phyloP scores from a whole-genome alignment of 2,797 vertebrate genomes.

The Aplochiton taeniatus region DNA sequence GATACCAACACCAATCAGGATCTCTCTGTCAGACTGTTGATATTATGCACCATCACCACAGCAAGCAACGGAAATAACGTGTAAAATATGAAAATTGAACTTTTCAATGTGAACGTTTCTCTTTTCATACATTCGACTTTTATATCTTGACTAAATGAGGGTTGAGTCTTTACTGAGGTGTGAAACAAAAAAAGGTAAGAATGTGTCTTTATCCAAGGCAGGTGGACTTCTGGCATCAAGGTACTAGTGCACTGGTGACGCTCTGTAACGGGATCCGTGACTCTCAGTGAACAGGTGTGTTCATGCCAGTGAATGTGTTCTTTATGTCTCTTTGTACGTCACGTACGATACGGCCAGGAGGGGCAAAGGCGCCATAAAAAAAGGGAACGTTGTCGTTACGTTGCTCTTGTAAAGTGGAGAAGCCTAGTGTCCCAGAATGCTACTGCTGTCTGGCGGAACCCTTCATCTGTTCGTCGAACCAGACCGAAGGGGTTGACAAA shows the following conservation, averaged over 20 bases:
- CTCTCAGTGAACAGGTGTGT: neutral
- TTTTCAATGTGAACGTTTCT: no score
- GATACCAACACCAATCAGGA: neutral
- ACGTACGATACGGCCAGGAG: neutral
- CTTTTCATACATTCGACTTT: no score
- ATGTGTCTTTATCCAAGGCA: neutral
- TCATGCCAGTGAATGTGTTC: conserved; percentile 1
- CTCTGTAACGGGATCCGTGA: neutral
- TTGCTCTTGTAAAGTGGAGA: neutral
- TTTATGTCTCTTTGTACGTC: neutral
- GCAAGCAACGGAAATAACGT: no score
- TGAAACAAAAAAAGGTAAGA: neutral
- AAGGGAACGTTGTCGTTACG: neutral
- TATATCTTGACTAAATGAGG: neutral
- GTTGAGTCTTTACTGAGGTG: neutral
- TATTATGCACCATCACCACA: no score
- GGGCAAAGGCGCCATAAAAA: neutral
- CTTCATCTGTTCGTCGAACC: neutral
- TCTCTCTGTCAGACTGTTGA: no score
- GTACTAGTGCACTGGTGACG: neutral
- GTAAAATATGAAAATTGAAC: no score
- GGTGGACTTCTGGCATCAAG: neutral
- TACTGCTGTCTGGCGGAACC: no score
- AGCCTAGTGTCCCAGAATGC: neutral
- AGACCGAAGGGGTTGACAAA: no score